Evolutionary conservation across 1,140 invertebrate genomes (phyloP), one percentile per base, ranked within the genome.

Genomic region (Diorhabda carinulata): DNA sequence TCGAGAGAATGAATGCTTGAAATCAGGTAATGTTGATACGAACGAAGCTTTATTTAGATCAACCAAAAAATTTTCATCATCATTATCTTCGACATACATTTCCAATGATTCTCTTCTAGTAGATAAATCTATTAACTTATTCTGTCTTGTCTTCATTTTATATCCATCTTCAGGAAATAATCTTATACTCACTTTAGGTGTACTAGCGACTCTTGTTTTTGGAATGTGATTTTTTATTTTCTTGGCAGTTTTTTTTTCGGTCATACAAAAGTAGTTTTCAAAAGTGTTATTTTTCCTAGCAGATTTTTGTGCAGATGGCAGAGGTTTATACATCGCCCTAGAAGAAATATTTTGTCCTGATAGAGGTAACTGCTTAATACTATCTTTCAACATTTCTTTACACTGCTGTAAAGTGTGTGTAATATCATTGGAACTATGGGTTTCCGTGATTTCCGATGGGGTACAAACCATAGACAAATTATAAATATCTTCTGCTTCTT

Each of bases 401-500:
- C 47, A 52, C n/a, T 3, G 6, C 4, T 52, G 47, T 3, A 52
- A n/a, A 4, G n/a, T 52, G 6, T 52, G 25, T 25, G 43, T 68
- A 10, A 74, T 67, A 44, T 65, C 65, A 56, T 62, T 58, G 8
- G 66, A 57, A 56, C 67, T 25, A 25, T 5, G 8, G 42, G 61
- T 60, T 68, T 25, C 25, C 66, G 6, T 66, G 57, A n/a, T 47
- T 8, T 61, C 70, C 72, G 47, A 73, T 59, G 7, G 70, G 70
- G 41, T 66, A 71, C 47, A 67, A 68, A 66, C 70, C 57, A 42
- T 65, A 4, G 62, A 42, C 42, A 63, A 64, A n/a, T 45, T 70
- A 10, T 72, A 56, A 25, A 57, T 69, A 47, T 72, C 70, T 63
- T 70, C 66, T n/a, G 67, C 68, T 43, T 67, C 41, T 42, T 43